These are phyloP conservation scores for Prunella fulvescens DNA, from an alignment of 2,113 vertebrate species.

Conservation along the genomic window DNA sequence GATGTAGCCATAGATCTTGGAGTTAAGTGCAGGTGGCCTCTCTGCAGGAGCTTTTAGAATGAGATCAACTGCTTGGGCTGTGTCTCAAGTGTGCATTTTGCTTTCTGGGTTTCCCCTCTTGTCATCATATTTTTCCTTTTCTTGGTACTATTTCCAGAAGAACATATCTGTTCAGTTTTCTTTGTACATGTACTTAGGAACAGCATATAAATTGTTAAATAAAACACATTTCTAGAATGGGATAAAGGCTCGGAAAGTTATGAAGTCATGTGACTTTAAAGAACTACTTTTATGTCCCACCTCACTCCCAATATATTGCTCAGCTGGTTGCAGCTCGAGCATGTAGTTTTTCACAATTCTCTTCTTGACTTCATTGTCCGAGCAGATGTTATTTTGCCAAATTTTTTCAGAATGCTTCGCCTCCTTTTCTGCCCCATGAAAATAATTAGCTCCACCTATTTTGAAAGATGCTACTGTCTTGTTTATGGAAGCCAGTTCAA, in stretches of 20 bases:
- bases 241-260: neutral
- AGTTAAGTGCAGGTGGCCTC: neutral
- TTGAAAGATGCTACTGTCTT: neutral
- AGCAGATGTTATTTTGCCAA: neutral
- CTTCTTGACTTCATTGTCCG: neutral
- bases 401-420: neutral
- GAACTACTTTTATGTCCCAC: neutral
- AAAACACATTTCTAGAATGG: neutral
- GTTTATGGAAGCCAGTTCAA: neutral
- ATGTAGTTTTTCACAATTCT: neutral
- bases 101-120: neutral
- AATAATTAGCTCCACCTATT: neutral
- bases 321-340: neutral
- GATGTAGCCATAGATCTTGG: neutral
- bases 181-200: neutral
- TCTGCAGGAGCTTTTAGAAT: neutral
- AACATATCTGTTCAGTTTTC: neutral
- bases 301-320: neutral
- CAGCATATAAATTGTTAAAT: neutral
- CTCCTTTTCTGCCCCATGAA: neutral
- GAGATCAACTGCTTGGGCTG: neutral
- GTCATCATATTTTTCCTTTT: neutral
- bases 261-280: neutral
- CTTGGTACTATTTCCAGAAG: neutral
- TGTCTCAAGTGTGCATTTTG: neutral